Evolutionary conservation across 2,888 invertebrate genomes (phyloP).

Genomic region (Torymus aiolomorphi): DNA sequence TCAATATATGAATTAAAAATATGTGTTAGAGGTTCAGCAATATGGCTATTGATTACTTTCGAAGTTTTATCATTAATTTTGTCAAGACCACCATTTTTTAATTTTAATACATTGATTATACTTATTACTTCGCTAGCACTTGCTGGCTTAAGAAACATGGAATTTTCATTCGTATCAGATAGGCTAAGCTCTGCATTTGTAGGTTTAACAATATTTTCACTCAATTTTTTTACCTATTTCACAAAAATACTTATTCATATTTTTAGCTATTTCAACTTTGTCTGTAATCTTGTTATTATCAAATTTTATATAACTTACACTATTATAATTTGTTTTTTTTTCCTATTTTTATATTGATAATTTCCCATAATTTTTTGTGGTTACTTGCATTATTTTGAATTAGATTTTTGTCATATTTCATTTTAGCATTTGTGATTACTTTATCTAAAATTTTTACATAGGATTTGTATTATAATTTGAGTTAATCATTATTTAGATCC

Average conservation of each 20-base stretch:
- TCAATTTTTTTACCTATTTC: background rate
- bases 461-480: background rate
- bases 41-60: too few species aligned
- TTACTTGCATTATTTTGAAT: background rate
- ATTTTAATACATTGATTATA: too few species aligned
- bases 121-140: too few species aligned
- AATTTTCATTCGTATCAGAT: background rate
- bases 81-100: too few species aligned
- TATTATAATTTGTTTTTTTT: slow-evolving; percentile 11
- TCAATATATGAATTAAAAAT: too few species aligned
- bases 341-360: slow-evolving; percentile 60
- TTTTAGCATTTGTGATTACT: background rate
- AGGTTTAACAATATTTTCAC: background rate
- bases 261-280: background rate
- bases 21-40: too few species aligned
- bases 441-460: background rate
- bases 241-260: background rate
- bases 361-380: background rate
- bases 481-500: background rate
- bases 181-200: background rate
- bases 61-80: too few species aligned
- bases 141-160: too few species aligned
- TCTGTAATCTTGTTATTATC: background rate
- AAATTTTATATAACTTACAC: background rate
- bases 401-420: background rate